Evolutionary conservation across 2,888 invertebrate genomes (phyloP).

Genomic region (Leucophenga montana): DNA sequence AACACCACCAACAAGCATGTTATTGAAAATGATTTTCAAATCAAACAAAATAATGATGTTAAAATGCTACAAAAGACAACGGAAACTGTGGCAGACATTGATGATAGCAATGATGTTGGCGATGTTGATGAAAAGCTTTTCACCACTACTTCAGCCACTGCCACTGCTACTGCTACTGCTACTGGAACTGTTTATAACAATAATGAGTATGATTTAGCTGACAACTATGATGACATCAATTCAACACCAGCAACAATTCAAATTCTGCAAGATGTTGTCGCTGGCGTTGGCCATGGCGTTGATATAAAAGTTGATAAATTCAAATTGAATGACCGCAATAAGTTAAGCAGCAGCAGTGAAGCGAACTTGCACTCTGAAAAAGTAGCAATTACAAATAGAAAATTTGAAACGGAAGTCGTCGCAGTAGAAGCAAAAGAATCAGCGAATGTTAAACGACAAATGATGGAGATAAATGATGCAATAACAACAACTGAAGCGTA

Average conservation of each 20-base stretch:
- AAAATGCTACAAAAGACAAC: conserved; percentile 25
- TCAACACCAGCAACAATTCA: conserved; percentile 40
- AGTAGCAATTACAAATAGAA: conserved; percentile 22
- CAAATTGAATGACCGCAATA: conserved; percentile 46
- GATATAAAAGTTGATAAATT: conserved; percentile 47
- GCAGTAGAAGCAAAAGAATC: too few relatives aligned
- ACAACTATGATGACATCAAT: conserved; percentile 60
- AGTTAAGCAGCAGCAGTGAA: conserved; percentile 27
- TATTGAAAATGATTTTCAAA: conserved; percentile 67
- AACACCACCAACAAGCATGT: conserved; percentile 50
- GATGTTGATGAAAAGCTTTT: neutral
- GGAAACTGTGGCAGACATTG: conserved; percentile 22
- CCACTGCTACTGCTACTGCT: neutral
- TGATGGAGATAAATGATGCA: conserved; percentile 57
- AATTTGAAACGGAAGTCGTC: neutral
- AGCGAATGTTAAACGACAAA: conserved; percentile 41
- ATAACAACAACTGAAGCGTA: conserved; percentile 22
- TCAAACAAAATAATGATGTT: conserved; percentile 50
- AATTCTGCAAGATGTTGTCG: neutral
- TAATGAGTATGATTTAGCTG: conserved; percentile 68
- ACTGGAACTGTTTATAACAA: conserved; percentile 53
- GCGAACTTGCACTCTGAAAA: neutral
- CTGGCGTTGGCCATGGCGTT: neutral
- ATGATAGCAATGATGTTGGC: neutral
- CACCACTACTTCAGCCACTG: neutral